Conservation (phyloP, 2,888 invertebrate species). For the Atethmia centrago region DNA sequence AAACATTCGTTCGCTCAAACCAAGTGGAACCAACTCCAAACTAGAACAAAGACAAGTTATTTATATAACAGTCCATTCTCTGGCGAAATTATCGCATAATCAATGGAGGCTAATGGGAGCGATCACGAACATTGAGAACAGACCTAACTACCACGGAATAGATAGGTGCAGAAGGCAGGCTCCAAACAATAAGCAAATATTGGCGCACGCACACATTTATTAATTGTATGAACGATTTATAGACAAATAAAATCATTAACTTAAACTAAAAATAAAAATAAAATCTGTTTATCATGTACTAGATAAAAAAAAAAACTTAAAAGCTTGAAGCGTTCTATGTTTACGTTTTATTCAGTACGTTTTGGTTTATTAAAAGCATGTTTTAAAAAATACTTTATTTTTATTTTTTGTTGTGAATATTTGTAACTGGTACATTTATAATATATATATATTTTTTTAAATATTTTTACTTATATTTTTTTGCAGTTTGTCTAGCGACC, state of each 20-base stretch:
- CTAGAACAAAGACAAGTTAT: constrained; percentile 59
- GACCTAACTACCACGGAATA: constrained; percentile 2
- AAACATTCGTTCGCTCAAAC: constrained; percentile 39
- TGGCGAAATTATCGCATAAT: constrained; percentile 61
- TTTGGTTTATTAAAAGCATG: too few relatives aligned
- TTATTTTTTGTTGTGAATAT: too few relatives aligned
- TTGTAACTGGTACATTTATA: too few relatives aligned
- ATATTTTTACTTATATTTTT: too few relatives aligned
- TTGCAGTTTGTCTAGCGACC: too few relatives aligned
- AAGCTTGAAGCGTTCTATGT: too few relatives aligned
- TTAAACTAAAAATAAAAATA: too few relatives aligned
- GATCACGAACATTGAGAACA: constrained; percentile 56
- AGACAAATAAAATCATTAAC: background rate
- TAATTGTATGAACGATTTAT: background rate
- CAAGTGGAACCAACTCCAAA: constrained; percentile 46
- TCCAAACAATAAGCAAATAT: background rate
- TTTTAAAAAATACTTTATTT: too few relatives aligned
- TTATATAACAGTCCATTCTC: constrained; percentile 62
- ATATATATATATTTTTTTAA: too few relatives aligned
- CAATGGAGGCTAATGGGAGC: constrained; percentile 62
- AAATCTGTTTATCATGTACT: too few relatives aligned
- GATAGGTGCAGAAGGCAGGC: background rate
- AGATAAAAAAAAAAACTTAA: too few relatives aligned
- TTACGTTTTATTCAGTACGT: too few relatives aligned
- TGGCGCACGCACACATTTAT: background rate